These are phyloP conservation scores for Caenorhabditis sinica DNA, from an alignment of 2,888 invertebrate species.

Conservation along the genomic window DNA sequence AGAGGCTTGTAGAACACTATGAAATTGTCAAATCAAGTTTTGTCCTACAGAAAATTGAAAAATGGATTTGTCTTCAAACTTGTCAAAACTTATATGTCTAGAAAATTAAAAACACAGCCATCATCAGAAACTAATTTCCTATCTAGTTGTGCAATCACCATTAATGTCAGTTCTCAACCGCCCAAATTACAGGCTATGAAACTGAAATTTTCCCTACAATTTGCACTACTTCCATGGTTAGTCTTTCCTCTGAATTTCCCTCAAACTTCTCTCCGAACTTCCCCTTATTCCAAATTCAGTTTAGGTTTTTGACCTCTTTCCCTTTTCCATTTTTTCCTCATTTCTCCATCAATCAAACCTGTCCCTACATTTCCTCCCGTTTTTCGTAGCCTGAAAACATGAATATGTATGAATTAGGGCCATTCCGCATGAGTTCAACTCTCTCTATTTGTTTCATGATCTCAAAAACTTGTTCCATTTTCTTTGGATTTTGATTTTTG, in stretches of 20 bases:
- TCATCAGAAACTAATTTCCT: no score
- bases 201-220: neutral
- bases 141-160: no score
- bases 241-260: neutral
- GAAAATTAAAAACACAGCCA: no score
- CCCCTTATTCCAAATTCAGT: conserved; percentile 8
- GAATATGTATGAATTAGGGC: conserved; percentile 48
- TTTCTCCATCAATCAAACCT: conserved; percentile 33
- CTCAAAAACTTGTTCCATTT: conserved; percentile 7
- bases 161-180: no score
- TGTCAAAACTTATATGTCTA: no score
- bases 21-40: no score
- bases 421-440: conserved; percentile 45
- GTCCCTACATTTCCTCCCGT: conserved; percentile 5
- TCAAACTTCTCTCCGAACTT: neutral
- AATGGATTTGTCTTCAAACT: no score
- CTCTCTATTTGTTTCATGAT: neutral
- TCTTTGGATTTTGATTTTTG: conserved; percentile 28
- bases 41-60: no score
- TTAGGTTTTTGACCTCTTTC: neutral
- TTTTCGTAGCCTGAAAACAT: conserved; percentile 15
- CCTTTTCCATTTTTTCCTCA: neutral
- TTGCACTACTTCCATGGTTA: neutral
- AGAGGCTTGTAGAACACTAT: no score
- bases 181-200: no score